A percentile compares a stretch with the other conserved stretches of the same genome.
phyloP scores from a whole-genome alignment of 2,113 vertebrate species.

The Siphamia tubifer region DNA sequence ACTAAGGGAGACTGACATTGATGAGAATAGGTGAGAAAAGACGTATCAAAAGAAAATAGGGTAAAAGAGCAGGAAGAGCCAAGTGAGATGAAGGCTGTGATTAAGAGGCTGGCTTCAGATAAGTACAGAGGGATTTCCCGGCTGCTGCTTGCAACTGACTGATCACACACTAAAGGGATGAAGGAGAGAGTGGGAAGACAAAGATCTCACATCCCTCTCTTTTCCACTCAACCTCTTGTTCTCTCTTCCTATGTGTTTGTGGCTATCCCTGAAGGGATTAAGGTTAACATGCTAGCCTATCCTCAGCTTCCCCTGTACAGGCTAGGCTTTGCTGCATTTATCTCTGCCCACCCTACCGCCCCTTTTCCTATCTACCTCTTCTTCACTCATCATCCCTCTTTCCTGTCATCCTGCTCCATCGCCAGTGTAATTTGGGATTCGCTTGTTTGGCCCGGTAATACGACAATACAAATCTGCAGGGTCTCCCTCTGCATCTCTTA shows the following conservation, averaged over 20 bases:
- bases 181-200: constrained; percentile 58
- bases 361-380: constrained; percentile 1
- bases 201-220: constrained; percentile 64
- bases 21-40: constrained; percentile 26
- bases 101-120: constrained; percentile 60
- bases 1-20: constrained; percentile 19
- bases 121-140: constrained; percentile 60
- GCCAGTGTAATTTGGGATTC: constrained; percentile 53
- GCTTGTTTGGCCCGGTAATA: constrained; percentile 46
- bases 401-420: constrained; percentile 53
- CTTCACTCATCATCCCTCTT: constrained; percentile 38
- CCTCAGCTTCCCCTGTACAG: constrained; percentile 39
- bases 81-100: constrained; percentile 65
- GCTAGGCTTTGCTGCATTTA: constrained; percentile 42
- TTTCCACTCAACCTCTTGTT: constrained; percentile 58
- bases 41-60: constrained; percentile 4
- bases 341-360: constrained; percentile 17
- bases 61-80: constrained; percentile 40
- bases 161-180: constrained; percentile 61
- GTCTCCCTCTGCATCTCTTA: constrained; percentile 59
- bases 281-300: constrained; percentile 65
- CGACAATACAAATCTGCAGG: constrained; percentile 54
- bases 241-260: constrained; percentile 50
- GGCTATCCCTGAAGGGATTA: constrained; percentile 66
- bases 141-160: constrained; percentile 51